phyloP scores from a whole-genome alignment of 1,140 invertebrate genomes.

The Cydia strobilella region DNA sequence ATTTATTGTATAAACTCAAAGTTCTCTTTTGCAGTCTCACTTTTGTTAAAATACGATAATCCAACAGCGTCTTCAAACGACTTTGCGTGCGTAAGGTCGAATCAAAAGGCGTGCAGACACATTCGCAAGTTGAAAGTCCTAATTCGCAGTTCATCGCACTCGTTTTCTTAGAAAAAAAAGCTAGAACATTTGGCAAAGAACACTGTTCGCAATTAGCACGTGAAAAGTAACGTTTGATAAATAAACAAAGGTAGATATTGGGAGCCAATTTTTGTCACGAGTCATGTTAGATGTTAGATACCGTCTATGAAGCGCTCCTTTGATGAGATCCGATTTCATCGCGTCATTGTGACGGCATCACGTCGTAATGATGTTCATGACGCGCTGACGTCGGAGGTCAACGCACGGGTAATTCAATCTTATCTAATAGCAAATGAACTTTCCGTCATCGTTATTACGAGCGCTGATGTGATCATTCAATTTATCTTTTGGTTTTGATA shows the following conservation, averaged over 20 bases:
- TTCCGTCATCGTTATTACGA: slow-evolving; percentile 7
- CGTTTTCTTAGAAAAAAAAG: slow-evolving; percentile 52
- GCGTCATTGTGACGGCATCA: slow-evolving; percentile 1
- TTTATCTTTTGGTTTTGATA: slow-evolving; percentile 12
- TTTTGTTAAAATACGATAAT: slow-evolving; percentile 34
- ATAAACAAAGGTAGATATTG: slow-evolving; percentile 36
- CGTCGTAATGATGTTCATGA: slow-evolving; percentile 25
- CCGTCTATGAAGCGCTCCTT: background rate
- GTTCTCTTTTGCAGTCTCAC: background rate
- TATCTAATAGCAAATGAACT: slow-evolving; percentile 30
- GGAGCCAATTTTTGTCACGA: slow-evolving; percentile 29
- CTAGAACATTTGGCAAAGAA: slow-evolving; percentile 61
- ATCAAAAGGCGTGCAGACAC: background rate
- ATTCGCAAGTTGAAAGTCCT: slow-evolving; percentile 45
- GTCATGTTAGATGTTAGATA: background rate
- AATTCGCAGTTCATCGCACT: slow-evolving; percentile 57
- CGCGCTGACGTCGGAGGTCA: slow-evolving; percentile 8
- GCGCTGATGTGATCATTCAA: slow-evolving; percentile 16
- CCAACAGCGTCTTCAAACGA: background rate
- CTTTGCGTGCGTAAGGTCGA: background rate
- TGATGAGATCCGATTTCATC: background rate
- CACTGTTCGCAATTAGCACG: slow-evolving; percentile 60
- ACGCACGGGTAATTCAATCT: slow-evolving; percentile 26
- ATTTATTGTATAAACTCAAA: background rate
- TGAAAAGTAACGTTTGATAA: slow-evolving; percentile 41